phyloP scores from a whole-genome alignment of 2,888 invertebrate species.

The Eupelmus urozonus region DNA sequence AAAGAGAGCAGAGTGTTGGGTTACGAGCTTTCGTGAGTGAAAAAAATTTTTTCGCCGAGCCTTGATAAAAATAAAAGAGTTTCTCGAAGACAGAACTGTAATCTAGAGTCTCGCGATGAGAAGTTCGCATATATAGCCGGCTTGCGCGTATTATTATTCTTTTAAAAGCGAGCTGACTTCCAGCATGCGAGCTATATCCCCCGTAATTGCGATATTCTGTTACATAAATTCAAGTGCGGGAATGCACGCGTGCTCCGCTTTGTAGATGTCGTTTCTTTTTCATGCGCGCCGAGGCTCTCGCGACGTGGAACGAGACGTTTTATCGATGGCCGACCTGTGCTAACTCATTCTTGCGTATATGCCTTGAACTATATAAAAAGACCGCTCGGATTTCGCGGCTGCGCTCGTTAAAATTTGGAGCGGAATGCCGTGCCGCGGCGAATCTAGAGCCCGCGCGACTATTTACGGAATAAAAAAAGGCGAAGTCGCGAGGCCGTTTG shows the following conservation, averaged over 20 bases:
- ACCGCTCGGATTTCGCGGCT: too few relatives aligned
- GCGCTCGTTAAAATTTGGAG: too few relatives aligned
- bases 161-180: constrained; percentile 17
- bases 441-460: too few relatives aligned
- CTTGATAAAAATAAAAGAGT: constrained; percentile 24
- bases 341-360: too few relatives aligned
- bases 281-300: constrained; percentile 1
- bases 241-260: constrained; percentile 11
- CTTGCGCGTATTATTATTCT: not conserved
- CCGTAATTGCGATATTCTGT: constrained; percentile 53
- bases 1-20: too few relatives aligned
- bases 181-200: constrained; percentile 33
- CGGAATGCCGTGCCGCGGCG: too few relatives aligned
- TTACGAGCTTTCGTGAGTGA: constrained; percentile 33
- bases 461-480: too few relatives aligned
- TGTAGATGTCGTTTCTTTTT: too few relatives aligned
- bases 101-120: not conserved
- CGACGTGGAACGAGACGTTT: constrained; percentile 39
- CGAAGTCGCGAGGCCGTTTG: too few relatives aligned
- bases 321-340: too few relatives aligned
- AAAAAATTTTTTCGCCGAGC: constrained; percentile 14
- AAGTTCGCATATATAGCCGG: too few relatives aligned
- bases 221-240: constrained; percentile 44
- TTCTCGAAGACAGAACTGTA: constrained; percentile 13
- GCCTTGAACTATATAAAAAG: too few relatives aligned